Conservation (phyloP, 2,113 vertebrate genomes). For the Lampris incognitus region DNA sequence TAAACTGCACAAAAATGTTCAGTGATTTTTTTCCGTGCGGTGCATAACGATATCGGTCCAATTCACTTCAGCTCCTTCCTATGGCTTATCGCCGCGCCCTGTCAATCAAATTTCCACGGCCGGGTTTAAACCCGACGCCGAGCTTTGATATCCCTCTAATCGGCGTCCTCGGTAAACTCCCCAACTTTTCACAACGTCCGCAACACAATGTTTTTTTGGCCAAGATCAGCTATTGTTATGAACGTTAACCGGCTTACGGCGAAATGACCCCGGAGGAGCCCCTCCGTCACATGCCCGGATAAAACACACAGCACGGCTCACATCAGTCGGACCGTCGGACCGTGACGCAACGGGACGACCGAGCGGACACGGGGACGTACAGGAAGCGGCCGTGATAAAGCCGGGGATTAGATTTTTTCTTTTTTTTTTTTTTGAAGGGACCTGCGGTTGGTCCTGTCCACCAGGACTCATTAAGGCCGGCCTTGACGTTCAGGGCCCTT, state of each 20-base stretch:
- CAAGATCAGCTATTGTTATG: conserved; percentile 47
- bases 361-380: conserved; percentile 44
- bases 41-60: conserved; percentile 55
- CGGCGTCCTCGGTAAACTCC: too few relatives aligned
- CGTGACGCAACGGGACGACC: conserved; percentile 6
- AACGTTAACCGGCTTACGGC: conserved; percentile 56
- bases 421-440: background rate
- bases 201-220: conserved; percentile 32
- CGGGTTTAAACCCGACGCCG: conserved; percentile 48
- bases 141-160: conserved; percentile 41
- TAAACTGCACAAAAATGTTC: conserved; percentile 72
- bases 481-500: conserved; percentile 79
- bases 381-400: conserved; percentile 64
- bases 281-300: conserved; percentile 13
- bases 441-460: conserved; percentile 70
- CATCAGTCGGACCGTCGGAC: conserved; percentile 8
- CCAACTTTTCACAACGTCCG: background rate
- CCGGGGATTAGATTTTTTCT: conserved; percentile 67
- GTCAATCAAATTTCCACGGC: conserved; percentile 65
- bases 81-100: conserved; percentile 50
- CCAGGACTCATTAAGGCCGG: conserved; percentile 74
- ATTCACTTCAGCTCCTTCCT: conserved; percentile 57
- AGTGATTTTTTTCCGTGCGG: conserved; percentile 66
- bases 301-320: conserved; percentile 1
- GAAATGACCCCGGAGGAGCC: conserved; percentile 47